Base-by-base conservation (phyloP, 2,888 invertebrate genomes). In the Agrotis puta region DNA sequence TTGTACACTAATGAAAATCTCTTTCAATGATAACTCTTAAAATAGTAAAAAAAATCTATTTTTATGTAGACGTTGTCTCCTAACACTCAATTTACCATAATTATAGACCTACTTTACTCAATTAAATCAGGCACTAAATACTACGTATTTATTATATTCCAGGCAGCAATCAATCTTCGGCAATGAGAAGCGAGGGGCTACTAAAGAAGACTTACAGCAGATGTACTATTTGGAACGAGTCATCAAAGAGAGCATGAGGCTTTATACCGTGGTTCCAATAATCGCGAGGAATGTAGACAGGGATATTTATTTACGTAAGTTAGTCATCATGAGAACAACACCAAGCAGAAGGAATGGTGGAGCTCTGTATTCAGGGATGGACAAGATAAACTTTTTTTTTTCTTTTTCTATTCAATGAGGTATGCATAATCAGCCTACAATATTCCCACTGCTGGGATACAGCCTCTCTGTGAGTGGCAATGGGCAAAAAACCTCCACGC, bases 201-300 rank as follows among this genome's bases (percentile, higher is more conserved):
- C 87, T 39, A 94, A 94, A 80, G 94, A 94, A 69, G 97, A 97
- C 75, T 85, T 97, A 48, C 88, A 93, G 43, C 92, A 96, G 70
- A 96, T 97, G 95, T 90, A 94, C 45, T 97, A 96, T 83, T 88
- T 97, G 65, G 97, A 97, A 83, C 89, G 96, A 81, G 96, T 97
- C 1, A 96, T 97, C 47, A 97, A 97, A 83, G 97, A 97, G 87
- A 96, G 96, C 63, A 92, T 97, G 92, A 92, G 97, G 50, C 88
- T 97, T 1, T 97, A 97, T 87, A 97, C 97, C 0, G 94, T 96
- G 0, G 97, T 95, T 0, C 96, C 97, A 0, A 90, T 97, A 64
- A 91, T 97, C 45, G 96, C 95, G 0, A 91, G 97, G 51, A 92
- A 94, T 11, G 79, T 96, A 6, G 92, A 94, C 22, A 95, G 94